These are phyloP conservation scores for Pseudeuparius sepicola DNA, from an alignment of 2,888 invertebrate genomes.

Conservation along the genomic window DNA sequence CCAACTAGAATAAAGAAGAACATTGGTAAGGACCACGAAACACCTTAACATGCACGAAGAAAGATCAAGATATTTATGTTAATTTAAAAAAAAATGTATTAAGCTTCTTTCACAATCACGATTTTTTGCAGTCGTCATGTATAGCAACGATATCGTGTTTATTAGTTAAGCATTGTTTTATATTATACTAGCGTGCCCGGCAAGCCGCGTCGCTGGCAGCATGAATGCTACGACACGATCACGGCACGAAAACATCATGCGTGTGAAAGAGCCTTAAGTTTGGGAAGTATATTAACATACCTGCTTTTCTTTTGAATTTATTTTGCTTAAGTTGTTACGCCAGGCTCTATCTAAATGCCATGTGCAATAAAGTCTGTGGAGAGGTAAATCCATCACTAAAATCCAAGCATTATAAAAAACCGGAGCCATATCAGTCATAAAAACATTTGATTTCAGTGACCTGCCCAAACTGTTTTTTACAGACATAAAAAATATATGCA, in stretches of 20 bases:
- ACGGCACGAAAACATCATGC: background rate
- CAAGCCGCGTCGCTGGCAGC: too few species aligned
- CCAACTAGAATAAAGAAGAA: too few species aligned
- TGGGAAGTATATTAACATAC: background rate
- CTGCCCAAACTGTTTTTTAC: background rate
- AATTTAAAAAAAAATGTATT: too few species aligned
- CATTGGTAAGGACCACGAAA: too few species aligned
- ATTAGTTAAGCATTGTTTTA: too few species aligned
- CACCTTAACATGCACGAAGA: too few species aligned
- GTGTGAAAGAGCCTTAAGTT: background rate
- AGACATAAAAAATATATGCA: constrained; percentile 9
- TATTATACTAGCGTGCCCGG: too few species aligned
- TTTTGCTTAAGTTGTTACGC: constrained; percentile 17
- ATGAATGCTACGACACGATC: too few species aligned
- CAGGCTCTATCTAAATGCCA: constrained; percentile 19
- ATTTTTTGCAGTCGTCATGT: too few species aligned
- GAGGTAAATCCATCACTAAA: constrained; percentile 4
- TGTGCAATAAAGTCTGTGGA: constrained; percentile 16
- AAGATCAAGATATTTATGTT: too few species aligned
- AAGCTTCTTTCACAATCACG: too few species aligned
- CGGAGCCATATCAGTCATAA: constrained; percentile 3
- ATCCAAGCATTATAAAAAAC: constrained; percentile 4
- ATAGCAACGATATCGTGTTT: too few species aligned
- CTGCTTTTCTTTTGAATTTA: constrained; percentile 12
- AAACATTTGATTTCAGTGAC: background rate